Percentiles rank a stretch among this genome's conserved stretches.
Conservation (phyloP, 2,113 vertebrate species). For the Natator depressus region DNA sequence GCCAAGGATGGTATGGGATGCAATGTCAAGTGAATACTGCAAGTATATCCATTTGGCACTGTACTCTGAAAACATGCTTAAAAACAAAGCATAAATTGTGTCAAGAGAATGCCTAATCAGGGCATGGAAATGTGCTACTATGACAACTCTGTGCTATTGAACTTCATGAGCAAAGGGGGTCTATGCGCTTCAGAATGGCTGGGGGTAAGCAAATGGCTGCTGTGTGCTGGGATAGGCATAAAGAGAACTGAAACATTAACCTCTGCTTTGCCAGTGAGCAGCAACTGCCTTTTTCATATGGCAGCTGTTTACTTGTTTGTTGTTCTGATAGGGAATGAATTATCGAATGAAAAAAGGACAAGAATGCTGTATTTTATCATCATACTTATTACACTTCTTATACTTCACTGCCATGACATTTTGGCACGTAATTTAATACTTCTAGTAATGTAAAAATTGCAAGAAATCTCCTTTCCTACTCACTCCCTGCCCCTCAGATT, state of each 20-base stretch:
- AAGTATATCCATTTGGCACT: background rate
- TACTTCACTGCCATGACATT: background rate
- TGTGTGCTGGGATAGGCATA: background rate
- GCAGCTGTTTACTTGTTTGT: background rate
- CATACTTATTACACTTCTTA: background rate
- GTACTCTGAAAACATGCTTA: rapidly evolving
- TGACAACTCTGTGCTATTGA: background rate
- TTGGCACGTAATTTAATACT: background rate
- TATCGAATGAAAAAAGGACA: background rate
- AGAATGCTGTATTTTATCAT: background rate
- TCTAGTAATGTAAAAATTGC: background rate
- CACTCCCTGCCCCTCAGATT: background rate
- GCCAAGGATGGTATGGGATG: background rate
- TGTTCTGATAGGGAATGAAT: background rate
- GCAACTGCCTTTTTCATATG: background rate
- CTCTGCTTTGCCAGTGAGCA: background rate
- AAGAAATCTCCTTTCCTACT: background rate
- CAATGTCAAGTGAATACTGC: background rate
- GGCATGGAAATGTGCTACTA: background rate
- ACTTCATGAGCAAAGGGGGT: background rate
- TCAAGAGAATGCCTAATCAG: background rate
- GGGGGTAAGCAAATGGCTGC: background rate
- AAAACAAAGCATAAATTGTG: background rate
- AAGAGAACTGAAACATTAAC: background rate
- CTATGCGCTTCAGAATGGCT: background rate